phyloP scores from a whole-genome alignment of 2,888 invertebrate species.

The Drosophila demipolita region DNA sequence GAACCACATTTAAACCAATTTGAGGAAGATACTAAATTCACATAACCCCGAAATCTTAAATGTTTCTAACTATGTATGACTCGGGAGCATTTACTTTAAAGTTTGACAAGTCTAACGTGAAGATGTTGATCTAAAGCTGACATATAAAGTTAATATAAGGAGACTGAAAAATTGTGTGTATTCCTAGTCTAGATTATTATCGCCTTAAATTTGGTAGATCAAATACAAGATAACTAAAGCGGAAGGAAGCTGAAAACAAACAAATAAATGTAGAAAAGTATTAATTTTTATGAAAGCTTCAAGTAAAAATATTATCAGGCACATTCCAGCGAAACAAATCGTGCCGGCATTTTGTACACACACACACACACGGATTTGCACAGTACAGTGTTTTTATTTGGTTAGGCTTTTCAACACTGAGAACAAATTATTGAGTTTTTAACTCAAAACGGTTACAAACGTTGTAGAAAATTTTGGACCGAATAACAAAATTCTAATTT shows the following conservation, averaged over 20 bases:
- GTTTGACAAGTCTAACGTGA: background rate
- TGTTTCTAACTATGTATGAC: background rate
- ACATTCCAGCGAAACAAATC: slow-evolving; percentile 17
- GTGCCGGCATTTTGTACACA: slow-evolving; percentile 25
- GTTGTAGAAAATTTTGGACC: background rate
- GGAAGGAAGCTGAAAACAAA: slow-evolving; percentile 6
- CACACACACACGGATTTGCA: slow-evolving; percentile 2
- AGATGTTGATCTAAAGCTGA: background rate
- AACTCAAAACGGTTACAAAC: background rate
- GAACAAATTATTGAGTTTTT: background rate
- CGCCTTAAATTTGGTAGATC: background rate
- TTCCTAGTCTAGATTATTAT: background rate
- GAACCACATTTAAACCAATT: background rate
- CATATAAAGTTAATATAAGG: background rate
- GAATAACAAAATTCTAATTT: background rate
- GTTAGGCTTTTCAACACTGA: slow-evolving; percentile 16
- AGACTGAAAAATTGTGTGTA: background rate
- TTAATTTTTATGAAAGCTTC: slow-evolving; percentile 69
- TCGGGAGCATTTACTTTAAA: background rate
- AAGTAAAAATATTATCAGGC: slow-evolving; percentile 54
- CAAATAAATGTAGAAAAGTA: slow-evolving; percentile 34
- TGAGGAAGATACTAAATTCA: no score
- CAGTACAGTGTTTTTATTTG: slow-evolving; percentile 31
- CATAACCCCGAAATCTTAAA: background rate
- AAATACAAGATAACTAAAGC: background rate